These are phyloP conservation scores for Propithecus perrieri DNA, from an alignment of 2,797 vertebrate species.

Conservation along the genomic window DNA sequence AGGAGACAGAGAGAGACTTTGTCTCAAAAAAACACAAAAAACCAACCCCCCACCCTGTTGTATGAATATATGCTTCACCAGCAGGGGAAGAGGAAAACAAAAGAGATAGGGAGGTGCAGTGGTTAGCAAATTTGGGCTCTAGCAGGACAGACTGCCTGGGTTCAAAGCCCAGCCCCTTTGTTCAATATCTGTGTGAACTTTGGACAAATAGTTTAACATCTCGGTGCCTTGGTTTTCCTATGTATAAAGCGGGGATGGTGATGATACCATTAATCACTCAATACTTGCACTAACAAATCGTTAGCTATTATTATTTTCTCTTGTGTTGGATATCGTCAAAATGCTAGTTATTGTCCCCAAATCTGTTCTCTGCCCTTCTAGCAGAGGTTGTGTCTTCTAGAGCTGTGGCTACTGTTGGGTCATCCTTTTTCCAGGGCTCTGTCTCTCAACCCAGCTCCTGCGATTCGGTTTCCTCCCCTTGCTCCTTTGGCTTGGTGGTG, in stretches of 20 bases:
- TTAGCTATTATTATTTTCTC: not conserved
- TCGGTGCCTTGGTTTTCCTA: not conserved
- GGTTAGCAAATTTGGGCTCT: not conserved
- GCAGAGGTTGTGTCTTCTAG: no score
- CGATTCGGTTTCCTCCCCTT: not conserved
- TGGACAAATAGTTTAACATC: not conserved
- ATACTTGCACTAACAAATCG: not conserved
- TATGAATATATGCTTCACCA: not conserved
- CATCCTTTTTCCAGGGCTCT: no score
- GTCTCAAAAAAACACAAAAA: no score
- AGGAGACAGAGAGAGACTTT: no score
- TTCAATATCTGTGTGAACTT: not conserved
- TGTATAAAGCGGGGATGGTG: not conserved
- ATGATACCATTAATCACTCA: not conserved
- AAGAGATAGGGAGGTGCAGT: not conserved
- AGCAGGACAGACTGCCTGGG: not conserved
- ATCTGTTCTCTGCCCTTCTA: not conserved
- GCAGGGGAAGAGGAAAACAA: not conserved
- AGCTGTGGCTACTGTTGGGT: no score
- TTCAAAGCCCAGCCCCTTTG: not conserved
- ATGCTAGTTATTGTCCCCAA: not conserved
- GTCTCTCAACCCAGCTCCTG: no score
- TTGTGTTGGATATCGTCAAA: not conserved
- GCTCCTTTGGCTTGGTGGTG: not conserved
- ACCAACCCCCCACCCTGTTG: not conserved